These are phyloP conservation scores for Abramis brama DNA, from an alignment of 2,113 vertebrate species.

Conservation along the genomic window DNA sequence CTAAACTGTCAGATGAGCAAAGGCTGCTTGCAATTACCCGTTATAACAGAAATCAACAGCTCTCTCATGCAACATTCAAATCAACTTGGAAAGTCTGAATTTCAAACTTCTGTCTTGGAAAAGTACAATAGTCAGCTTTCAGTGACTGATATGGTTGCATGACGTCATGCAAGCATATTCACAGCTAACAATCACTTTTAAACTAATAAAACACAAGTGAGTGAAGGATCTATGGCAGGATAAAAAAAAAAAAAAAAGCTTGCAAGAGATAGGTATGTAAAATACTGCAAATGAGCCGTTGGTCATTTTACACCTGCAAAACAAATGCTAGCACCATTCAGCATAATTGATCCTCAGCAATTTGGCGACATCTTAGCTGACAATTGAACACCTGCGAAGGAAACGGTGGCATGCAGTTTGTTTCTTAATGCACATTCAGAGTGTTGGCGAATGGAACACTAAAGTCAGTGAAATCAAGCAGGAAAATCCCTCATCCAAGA, in stretches of 20 bases:
- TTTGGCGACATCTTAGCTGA: conserved; percentile 4
- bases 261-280: background rate
- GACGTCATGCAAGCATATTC: background rate
- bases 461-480: background rate
- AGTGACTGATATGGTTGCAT: background rate
- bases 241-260: too few species aligned
- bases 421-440: background rate
- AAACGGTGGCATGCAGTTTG: conserved; percentile 1
- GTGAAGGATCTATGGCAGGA: background rate
- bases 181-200: background rate
- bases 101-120: background rate
- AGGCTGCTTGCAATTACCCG: conserved; percentile 16
- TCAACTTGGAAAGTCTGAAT: background rate
- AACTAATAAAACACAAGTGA: background rate
- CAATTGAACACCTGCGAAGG: conserved; percentile 12
- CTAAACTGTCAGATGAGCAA: conserved; percentile 37
- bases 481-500: background rate
- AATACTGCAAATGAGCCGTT: background rate
- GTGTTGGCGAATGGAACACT: background rate
- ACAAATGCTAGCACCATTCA: background rate
- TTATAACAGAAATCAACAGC: conserved; percentile 24
- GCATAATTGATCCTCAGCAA: background rate
- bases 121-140: background rate
- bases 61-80: background rate
- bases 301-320: background rate